Percentiles rank a stretch among this genome's conserved stretches.
These are phyloP conservation scores for Chiloscyllium punctatum DNA, from an alignment of 2,797 vertebrate species.

Conservation along the genomic window DNA sequence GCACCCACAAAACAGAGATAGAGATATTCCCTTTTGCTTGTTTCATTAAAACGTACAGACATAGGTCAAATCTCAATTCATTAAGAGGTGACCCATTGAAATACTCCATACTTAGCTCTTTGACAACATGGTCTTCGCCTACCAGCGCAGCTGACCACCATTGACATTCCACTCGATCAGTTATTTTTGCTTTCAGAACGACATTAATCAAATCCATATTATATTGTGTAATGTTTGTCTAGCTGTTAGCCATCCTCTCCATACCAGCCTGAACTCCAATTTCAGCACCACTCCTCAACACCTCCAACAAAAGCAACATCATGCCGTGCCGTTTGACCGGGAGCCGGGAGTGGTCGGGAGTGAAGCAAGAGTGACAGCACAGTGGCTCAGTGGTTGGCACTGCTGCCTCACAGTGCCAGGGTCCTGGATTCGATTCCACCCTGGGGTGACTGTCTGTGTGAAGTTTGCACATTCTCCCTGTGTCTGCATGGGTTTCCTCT, in stretches of 20 bases:
- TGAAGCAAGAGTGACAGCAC: too few relatives aligned
- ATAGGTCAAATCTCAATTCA: not conserved
- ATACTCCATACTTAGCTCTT: not conserved
- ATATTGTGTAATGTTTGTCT: not conserved
- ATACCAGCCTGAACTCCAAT: not conserved
- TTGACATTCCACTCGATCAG: not conserved
- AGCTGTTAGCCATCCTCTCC: not conserved
- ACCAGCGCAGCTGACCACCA: not conserved
- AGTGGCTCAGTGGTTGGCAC: too few relatives aligned
- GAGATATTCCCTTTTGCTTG: not conserved
- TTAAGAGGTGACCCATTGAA: not conserved
- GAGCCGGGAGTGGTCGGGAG: not conserved
- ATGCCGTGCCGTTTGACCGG: not conserved
- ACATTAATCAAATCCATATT: not conserved
- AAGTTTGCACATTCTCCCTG: too few relatives aligned
- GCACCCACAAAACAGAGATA: not conserved
- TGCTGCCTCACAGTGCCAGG: too few relatives aligned
- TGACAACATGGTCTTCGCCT: not conserved
- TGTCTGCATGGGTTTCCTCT: too few relatives aligned
- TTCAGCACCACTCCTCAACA: not conserved
- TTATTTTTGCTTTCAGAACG: not conserved
- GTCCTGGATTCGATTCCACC: too few relatives aligned
- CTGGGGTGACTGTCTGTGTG: too few relatives aligned
- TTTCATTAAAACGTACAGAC: not conserved
- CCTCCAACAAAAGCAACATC: not conserved